A percentile compares a stretch with the other conserved stretches of the same genome.
Conservation (phyloP, 1,140 invertebrate species). For the Drosophila obscura region DNA sequence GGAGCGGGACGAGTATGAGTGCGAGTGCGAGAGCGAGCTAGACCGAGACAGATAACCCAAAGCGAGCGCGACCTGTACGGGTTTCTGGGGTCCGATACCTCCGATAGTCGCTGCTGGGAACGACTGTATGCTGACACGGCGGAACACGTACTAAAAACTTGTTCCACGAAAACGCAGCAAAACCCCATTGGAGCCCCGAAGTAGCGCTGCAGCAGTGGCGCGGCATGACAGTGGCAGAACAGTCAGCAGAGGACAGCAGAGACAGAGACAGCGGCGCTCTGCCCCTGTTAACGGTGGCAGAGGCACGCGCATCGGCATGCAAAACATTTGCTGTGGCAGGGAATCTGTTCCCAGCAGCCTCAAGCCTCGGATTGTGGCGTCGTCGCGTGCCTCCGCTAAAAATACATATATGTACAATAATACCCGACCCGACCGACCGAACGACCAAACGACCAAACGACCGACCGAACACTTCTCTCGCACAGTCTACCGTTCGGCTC, state of each 20-base stretch:
- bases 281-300: slow-evolving; percentile 21
- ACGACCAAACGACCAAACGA: no score
- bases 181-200: not conserved
- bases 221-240: not conserved
- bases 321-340: slow-evolving; percentile 18
- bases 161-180: slow-evolving; percentile 61
- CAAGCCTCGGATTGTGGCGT: slow-evolving; percentile 2
- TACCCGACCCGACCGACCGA: slow-evolving; percentile 3
- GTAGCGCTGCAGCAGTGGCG: slow-evolving; percentile 16
- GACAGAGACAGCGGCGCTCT: not conserved
- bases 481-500: not conserved
- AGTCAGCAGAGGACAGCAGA: not conserved
- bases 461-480: not conserved
- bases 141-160: slow-evolving; percentile 84
- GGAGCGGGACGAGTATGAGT: not conserved
- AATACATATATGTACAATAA: slow-evolving; percentile 11
- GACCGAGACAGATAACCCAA: no score
- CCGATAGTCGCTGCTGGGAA: slow-evolving; percentile 16
- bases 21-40: no score
- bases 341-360: slow-evolving; percentile 35
- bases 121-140: slow-evolving; percentile 83
- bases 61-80: not conserved
- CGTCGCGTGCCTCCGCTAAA: slow-evolving; percentile 37
- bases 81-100: no score
- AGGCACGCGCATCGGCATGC: slow-evolving; percentile 40